These are phyloP conservation scores for Gymnodraco acuticeps DNA, from an alignment of 2,797 vertebrate species.

Conservation along the genomic window DNA sequence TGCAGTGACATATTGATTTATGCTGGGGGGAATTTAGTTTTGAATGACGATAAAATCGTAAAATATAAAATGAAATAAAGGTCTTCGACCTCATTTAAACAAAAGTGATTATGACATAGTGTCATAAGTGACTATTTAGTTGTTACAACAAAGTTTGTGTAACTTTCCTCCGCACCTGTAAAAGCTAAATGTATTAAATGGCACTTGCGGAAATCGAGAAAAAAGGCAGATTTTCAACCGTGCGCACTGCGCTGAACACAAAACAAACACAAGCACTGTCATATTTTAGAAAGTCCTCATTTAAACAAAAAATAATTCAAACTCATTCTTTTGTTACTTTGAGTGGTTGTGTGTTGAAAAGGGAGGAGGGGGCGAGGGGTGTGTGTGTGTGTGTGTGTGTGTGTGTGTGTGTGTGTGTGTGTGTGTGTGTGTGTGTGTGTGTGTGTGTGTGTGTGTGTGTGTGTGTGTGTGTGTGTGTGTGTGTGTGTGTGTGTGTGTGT, in stretches of 20 bases:
- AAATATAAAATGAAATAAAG: slow-evolving; percentile 11
- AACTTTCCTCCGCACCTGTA: slow-evolving; percentile 33
- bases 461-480: slow-evolving; percentile 10
- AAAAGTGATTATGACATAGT: slow-evolving; percentile 1
- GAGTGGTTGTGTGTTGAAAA: slow-evolving; percentile 89
- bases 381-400: slow-evolving; percentile 46
- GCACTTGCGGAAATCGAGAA: neutral
- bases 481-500: slow-evolving; percentile 18
- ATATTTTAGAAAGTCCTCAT: slow-evolving; percentile 38
- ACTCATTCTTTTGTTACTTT: slow-evolving; percentile 79
- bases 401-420: slow-evolving; percentile 36
- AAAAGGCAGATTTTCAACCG: neutral
- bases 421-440: slow-evolving; percentile 37
- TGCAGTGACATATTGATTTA: slow-evolving; percentile 12
- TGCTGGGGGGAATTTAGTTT: neutral
- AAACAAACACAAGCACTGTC: slow-evolving; percentile 14
- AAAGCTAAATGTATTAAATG: neutral
- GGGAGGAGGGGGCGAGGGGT: slow-evolving; percentile 82
- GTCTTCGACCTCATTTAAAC: slow-evolving; percentile 1
- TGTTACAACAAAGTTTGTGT: slow-evolving; percentile 9
- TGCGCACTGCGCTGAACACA: slow-evolving; percentile 1
- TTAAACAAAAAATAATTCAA: slow-evolving; percentile 26
- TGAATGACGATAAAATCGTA: neutral
- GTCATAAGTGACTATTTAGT: neutral
- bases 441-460: slow-evolving; percentile 39